Conservation (phyloP, 2,888 invertebrate species). For the Drosophila kambysellisi region DNA sequence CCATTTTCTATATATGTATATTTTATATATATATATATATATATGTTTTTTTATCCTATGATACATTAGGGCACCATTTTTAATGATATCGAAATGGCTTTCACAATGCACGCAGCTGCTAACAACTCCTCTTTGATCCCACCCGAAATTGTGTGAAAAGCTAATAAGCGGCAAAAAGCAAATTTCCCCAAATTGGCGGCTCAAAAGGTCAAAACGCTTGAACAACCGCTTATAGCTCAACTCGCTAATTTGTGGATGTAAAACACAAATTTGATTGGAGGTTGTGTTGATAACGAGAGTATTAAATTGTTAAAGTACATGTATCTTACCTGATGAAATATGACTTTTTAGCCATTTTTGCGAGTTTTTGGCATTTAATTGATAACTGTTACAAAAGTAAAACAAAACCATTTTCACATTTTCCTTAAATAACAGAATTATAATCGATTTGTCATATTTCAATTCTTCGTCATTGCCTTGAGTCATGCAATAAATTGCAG, state of each 20-base stretch:
- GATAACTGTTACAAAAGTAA: background rate
- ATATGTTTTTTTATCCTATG: slow-evolving; percentile 13
- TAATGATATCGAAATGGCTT: slow-evolving; percentile 49
- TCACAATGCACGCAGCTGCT: slow-evolving; percentile 23
- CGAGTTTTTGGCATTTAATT: background rate
- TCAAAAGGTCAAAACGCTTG: slow-evolving; percentile 31
- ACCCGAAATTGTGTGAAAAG: slow-evolving; percentile 19
- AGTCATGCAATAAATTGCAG: slow-evolving; percentile 48
- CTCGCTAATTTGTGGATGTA: slow-evolving; percentile 30
- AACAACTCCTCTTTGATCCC: slow-evolving; percentile 25
- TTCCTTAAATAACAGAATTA: slow-evolving; percentile 43
- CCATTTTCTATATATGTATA: slow-evolving; percentile 34
- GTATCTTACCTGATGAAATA: background rate
- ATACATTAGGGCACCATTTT: slow-evolving; percentile 25
- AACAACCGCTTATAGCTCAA: slow-evolving; percentile 11
- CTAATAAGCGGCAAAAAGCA: background rate
- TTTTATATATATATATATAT: too few species aligned
- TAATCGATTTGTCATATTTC: slow-evolving; percentile 24
- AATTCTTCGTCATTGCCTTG: slow-evolving; percentile 23
- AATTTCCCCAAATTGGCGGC: background rate
- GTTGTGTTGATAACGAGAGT: background rate
- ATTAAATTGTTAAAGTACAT: background rate
- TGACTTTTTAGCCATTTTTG: background rate
- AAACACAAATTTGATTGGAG: slow-evolving; percentile 21
- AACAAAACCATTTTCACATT: background rate